Conservation (phyloP, 2,113 vertebrate species). For the Cyphomyrus discorhynchus region DNA sequence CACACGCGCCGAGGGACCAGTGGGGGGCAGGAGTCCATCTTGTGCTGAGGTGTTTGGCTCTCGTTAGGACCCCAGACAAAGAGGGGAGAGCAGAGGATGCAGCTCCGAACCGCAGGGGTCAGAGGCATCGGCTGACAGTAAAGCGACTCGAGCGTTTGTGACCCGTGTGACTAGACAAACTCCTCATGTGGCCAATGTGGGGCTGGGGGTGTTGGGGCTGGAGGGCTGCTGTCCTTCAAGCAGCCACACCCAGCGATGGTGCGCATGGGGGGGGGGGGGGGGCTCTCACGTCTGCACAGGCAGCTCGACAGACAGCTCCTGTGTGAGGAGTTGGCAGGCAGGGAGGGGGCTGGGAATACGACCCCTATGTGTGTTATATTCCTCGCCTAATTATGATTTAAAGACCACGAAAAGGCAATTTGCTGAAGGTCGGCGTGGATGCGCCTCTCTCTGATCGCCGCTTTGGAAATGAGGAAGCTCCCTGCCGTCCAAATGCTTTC, state of each 20-base stretch:
- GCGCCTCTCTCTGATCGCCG: not conserved
- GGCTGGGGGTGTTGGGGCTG: not conserved
- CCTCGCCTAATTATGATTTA: not conserved
- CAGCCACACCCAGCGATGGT: not conserved
- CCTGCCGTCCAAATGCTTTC: not conserved
- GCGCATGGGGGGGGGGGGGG: not conserved
- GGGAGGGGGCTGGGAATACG: not conserved
- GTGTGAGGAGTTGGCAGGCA: not conserved
- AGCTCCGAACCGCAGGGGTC: not conserved
- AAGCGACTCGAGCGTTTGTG: not conserved
- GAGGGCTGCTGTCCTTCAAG: not conserved
- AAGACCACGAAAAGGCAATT: conserved; percentile 1
- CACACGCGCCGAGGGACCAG: not conserved
- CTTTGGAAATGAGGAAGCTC: not conserved
- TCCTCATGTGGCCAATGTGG: not conserved
- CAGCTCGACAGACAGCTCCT: not conserved
- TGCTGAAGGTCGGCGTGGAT: not conserved
- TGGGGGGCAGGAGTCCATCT: not conserved
- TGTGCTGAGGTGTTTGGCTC: not conserved
- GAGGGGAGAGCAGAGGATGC: not conserved
- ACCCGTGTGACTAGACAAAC: not conserved
- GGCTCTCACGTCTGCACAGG: not conserved
- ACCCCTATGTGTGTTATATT: not conserved
- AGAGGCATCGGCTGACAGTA: not conserved
- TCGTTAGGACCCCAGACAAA: not conserved